phyloP scores from a whole-genome alignment of 2,113 vertebrate species.

The Ia io region DNA sequence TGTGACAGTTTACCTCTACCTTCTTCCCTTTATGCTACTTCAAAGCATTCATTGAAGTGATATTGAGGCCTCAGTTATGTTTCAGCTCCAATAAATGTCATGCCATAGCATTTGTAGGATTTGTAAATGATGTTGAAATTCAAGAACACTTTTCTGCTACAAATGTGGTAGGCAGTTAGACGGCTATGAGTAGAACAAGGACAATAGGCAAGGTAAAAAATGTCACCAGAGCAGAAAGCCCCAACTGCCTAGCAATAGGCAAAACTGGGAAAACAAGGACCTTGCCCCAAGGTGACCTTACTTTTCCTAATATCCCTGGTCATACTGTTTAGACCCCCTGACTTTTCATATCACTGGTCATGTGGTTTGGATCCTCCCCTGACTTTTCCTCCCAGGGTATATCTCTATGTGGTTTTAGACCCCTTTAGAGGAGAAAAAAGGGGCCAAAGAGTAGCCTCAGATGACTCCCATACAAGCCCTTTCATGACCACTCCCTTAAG shows the following conservation, averaged over 20 bases:
- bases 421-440: neutral
- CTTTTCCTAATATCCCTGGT: neutral
- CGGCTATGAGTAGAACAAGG: neutral
- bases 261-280: neutral
- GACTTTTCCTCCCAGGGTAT: neutral
- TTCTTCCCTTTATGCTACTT: neutral
- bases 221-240: neutral
- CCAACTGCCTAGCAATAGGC: neutral
- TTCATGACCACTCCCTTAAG: neutral
- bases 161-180: neutral
- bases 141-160: neutral
- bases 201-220: neutral
- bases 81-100: slow-evolving; percentile 44
- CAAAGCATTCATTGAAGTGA: neutral
- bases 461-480: neutral
- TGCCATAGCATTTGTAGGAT: neutral
- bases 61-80: too few species aligned
- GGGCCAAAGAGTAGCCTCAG: neutral
- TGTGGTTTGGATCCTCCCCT: neutral
- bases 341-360: neutral
- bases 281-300: neutral
- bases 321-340: neutral
- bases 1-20: neutral
- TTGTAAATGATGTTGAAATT: slow-evolving; percentile 7
- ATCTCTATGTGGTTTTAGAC: neutral